Conservation (phyloP, 2,797 vertebrate species). For the Potorous gilbertii region DNA sequence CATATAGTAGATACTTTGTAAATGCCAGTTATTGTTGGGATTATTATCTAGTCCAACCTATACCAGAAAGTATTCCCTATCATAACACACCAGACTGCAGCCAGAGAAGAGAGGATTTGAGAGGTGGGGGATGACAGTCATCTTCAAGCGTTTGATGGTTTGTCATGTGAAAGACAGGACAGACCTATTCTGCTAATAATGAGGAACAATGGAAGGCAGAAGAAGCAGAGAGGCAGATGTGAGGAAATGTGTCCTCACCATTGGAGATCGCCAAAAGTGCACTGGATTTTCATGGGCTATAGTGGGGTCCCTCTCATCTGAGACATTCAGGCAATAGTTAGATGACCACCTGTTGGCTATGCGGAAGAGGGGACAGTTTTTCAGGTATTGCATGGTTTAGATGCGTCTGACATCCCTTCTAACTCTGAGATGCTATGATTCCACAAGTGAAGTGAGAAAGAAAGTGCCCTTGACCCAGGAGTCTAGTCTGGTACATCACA, state of each 20-base stretch:
- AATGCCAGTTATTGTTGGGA: neutral
- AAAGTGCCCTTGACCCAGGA: too few relatives aligned
- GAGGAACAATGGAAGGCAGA: neutral
- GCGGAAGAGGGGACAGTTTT: neutral
- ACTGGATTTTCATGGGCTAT: neutral
- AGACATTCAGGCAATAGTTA: neutral
- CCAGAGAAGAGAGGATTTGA: neutral
- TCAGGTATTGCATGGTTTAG: neutral
- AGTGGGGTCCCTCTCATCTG: neutral
- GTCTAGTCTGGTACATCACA: neutral
- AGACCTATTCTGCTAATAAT: neutral
- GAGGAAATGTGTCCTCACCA: neutral
- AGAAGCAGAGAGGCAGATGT: neutral
- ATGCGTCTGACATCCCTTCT: neutral
- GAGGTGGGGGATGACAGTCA: neutral
- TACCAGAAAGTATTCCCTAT: neutral
- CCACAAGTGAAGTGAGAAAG: neutral
- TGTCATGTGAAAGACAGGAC: neutral
- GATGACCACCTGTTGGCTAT: neutral
- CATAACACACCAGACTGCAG: neutral
- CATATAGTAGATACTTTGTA: neutral
- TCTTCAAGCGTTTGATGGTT: neutral
- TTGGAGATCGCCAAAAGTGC: neutral
- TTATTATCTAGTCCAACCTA: neutral
- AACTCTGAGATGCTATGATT: neutral